Conservation (phyloP, 92 coral and sea anemone genomes). For the Micromussa lordhowensis region DNA sequence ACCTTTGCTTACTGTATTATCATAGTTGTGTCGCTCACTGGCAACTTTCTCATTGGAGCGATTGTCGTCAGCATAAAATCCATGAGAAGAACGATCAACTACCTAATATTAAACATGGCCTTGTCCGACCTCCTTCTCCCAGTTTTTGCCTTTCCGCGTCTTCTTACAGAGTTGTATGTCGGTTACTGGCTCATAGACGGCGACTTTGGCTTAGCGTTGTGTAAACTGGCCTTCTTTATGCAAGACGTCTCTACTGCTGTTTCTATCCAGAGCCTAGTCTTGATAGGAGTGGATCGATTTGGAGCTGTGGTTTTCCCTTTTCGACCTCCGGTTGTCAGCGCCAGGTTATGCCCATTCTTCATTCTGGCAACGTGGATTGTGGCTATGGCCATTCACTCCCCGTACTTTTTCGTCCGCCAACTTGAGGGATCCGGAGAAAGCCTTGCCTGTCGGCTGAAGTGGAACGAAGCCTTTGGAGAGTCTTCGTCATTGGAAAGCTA, state of each 20-base stretch:
- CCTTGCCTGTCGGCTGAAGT: not conserved
- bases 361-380: conserved; percentile 33
- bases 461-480: conserved; percentile 38
- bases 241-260: conserved; percentile 55
- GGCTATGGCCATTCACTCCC: conserved; percentile 49
- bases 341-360: conserved; percentile 22
- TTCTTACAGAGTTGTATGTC: conserved; percentile 16
- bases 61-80: conserved; percentile 38
- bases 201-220: conserved; percentile 25
- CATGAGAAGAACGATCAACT: conserved; percentile 44
- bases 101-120: conserved; percentile 54
- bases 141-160: conserved; percentile 30
- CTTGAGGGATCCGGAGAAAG: not conserved
- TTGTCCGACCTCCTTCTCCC: conserved; percentile 40
- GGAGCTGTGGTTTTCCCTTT: conserved; percentile 53
- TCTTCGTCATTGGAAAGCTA: conserved; percentile 30
- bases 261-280: conserved; percentile 36
- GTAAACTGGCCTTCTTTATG: conserved; percentile 39
- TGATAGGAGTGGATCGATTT: conserved; percentile 59
- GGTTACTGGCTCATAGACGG: conserved; percentile 51
- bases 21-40: conserved; percentile 21
- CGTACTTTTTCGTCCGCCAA: conserved; percentile 27
- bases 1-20: conserved; percentile 10
- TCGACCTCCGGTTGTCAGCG: conserved; percentile 31
- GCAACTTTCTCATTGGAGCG: conserved; percentile 29